Evolutionary conservation across 1,140 invertebrate genomes (phyloP).

Genomic region (Musca vetustissima): DNA sequence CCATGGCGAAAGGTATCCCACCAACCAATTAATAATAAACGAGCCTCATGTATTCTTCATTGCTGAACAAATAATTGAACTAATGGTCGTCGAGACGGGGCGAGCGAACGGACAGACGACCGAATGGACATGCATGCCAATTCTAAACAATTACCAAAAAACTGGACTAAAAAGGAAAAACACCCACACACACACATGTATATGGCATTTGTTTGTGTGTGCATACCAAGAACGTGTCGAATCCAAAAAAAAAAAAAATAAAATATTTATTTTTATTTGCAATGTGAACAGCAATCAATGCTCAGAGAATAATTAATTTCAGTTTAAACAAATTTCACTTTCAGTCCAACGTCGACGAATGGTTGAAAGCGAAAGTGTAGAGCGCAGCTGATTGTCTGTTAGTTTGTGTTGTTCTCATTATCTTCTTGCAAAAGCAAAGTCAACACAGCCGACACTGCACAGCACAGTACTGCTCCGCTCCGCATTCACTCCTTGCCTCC

Average conservation of each 20-base stretch:
- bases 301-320: neutral
- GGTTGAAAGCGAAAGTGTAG: conserved; percentile 3
- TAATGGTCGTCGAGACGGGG: too few species aligned
- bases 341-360: neutral
- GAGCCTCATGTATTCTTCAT: too few species aligned
- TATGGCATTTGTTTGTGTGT: neutral
- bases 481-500: too few species aligned
- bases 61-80: too few species aligned
- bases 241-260: neutral
- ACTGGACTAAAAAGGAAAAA: neutral
- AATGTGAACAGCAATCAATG: neutral
- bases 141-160: neutral
- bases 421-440: neutral
- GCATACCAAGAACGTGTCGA: conserved; percentile 1
- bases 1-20: too few species aligned
- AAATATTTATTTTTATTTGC: neutral
- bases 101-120: too few species aligned
- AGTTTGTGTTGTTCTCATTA: neutral
- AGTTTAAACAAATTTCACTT: conserved; percentile 12
- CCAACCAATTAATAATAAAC: too few species aligned
- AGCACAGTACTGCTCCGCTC: too few species aligned
- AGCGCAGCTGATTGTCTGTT: neutral
- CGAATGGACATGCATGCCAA: too few species aligned
- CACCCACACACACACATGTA: too few species aligned
- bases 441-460: neutral